Evolutionary conservation across 2,888 invertebrate genomes (phyloP).

Genomic region (Malthinus seriepunctatus): DNA sequence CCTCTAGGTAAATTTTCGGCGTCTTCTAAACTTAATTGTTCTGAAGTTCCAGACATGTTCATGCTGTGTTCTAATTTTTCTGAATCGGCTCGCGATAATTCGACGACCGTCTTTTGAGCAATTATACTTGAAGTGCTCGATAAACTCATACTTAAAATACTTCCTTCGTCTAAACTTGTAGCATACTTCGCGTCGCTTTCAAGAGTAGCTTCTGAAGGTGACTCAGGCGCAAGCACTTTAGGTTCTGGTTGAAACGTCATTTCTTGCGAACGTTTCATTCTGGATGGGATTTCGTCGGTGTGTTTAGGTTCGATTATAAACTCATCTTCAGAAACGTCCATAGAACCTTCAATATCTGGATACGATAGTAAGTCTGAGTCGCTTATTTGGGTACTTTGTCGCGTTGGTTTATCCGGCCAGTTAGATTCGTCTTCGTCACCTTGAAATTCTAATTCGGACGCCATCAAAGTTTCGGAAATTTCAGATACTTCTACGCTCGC

Average conservation of each 20-base stretch:
- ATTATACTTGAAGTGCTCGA: slow-evolving; percentile 61
- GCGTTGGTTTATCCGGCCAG: slow-evolving; percentile 37
- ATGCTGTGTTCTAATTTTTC: slow-evolving; percentile 53
- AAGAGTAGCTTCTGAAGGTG: slow-evolving; percentile 56
- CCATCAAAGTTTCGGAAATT: slow-evolving; percentile 89
- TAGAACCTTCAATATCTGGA: slow-evolving; percentile 54
- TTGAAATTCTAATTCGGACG: slow-evolving; percentile 82
- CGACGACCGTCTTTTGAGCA: slow-evolving; percentile 54
- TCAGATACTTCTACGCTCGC: slow-evolving; percentile 91
- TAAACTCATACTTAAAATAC: slow-evolving; percentile 61
- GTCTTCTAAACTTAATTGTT: slow-evolving; percentile 54
- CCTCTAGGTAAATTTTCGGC: slow-evolving; percentile 41
- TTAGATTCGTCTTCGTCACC: slow-evolving; percentile 58
- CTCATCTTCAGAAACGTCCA: slow-evolving; percentile 62
- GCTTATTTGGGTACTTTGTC: slow-evolving; percentile 46
- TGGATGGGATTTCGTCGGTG: slow-evolving; percentile 63
- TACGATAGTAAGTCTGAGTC: slow-evolving; percentile 40
- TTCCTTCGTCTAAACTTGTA: slow-evolving; percentile 63
- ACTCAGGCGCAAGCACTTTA: slow-evolving; percentile 54
- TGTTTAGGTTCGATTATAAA: slow-evolving; percentile 53
- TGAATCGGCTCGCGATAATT: slow-evolving; percentile 54
- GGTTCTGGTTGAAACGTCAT: slow-evolving; percentile 81
- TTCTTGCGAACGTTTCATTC: slow-evolving; percentile 88
- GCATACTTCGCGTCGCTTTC: slow-evolving; percentile 59
- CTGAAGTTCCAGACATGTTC: slow-evolving; percentile 54